phyloP scores from a whole-genome alignment of 2,888 invertebrate species.

The Linnaemya vulpina region DNA sequence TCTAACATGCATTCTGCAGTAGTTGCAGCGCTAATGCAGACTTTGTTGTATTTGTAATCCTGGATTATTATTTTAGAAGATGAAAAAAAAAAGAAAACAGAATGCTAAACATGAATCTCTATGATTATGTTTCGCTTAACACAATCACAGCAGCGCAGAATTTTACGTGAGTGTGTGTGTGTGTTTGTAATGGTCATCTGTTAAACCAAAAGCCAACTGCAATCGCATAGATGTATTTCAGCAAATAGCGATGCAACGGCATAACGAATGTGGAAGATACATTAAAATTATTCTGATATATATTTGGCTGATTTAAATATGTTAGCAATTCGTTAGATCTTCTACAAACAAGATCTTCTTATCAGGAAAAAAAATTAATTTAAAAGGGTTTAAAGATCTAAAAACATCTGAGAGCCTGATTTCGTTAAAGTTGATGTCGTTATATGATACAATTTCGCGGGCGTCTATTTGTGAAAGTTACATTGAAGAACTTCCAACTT shows the following conservation, averaged over 20 bases:
- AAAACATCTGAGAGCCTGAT: background rate
- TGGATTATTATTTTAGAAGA: constrained; percentile 64
- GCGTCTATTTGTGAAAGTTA: no score
- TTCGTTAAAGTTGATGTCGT: no score
- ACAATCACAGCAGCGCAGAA: constrained; percentile 23
- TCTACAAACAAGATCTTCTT: constrained; percentile 9
- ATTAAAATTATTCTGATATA: constrained; percentile 22
- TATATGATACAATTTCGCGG: no score
- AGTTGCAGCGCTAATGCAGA: constrained; percentile 46
- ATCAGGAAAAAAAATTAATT: background rate
- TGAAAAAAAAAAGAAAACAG: background rate
- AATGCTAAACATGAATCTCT: constrained; percentile 60
- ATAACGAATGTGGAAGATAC: background rate
- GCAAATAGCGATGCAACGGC: constrained; percentile 18
- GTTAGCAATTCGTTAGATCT: constrained; percentile 57
- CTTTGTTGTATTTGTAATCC: constrained; percentile 61
- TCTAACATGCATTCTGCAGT: background rate
- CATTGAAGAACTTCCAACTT: no score
- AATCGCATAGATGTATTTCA: constrained; percentile 24
- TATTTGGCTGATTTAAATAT: constrained; percentile 22
- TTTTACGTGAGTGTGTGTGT: background rate
- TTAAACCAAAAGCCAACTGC: constrained; percentile 21
- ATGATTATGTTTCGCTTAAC: constrained; percentile 40
- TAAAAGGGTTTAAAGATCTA: constrained; percentile 23
- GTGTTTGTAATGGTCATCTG: constrained; percentile 41